A percentile compares a stretch with the other conserved stretches of the same genome.
These are phyloP conservation scores for Belonocnema kinseyi DNA, from an alignment of 1,140 invertebrate genomes.

Conservation along the genomic window DNA sequence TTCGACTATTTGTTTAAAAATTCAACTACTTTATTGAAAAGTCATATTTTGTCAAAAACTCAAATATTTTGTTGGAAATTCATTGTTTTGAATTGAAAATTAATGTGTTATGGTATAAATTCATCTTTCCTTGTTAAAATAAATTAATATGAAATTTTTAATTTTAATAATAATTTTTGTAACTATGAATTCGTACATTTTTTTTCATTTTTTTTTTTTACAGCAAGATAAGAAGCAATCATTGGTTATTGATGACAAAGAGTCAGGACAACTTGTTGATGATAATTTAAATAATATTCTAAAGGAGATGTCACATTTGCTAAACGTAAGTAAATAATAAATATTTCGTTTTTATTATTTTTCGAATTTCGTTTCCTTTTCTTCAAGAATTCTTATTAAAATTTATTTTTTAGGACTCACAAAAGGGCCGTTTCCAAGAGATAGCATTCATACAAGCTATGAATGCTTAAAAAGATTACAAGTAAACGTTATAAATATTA, in stretches of 20 bases:
- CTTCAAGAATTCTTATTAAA: background rate
- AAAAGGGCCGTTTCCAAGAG: slow-evolving; percentile 1
- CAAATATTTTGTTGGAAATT: too few relatives aligned
- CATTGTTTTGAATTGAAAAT: too few relatives aligned
- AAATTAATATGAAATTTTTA: too few relatives aligned
- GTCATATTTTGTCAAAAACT: too few relatives aligned
- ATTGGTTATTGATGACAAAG: background rate
- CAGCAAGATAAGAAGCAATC: slow-evolving; percentile 10
- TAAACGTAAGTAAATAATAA: background rate
- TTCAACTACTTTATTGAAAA: too few relatives aligned
- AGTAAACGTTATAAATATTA: background rate
- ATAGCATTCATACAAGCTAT: slow-evolving; percentile 17
- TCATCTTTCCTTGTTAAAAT: too few relatives aligned
- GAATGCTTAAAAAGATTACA: background rate
- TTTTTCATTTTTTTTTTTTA: background rate
- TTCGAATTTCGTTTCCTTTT: background rate
- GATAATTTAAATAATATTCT: slow-evolving; percentile 18
- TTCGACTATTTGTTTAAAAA: too few relatives aligned
- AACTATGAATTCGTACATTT: background rate
- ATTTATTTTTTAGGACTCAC: background rate
- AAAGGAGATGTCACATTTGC: slow-evolving; percentile 14
- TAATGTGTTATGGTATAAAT: too few relatives aligned
- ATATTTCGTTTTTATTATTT: background rate
- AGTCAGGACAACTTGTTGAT: background rate
- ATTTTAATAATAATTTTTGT: background rate